A percentile compares a stretch with the other conserved stretches of the same genome.
Evolutionary conservation across 2,888 invertebrate genomes (phyloP).

Genomic region (Pteria penguin): DNA sequence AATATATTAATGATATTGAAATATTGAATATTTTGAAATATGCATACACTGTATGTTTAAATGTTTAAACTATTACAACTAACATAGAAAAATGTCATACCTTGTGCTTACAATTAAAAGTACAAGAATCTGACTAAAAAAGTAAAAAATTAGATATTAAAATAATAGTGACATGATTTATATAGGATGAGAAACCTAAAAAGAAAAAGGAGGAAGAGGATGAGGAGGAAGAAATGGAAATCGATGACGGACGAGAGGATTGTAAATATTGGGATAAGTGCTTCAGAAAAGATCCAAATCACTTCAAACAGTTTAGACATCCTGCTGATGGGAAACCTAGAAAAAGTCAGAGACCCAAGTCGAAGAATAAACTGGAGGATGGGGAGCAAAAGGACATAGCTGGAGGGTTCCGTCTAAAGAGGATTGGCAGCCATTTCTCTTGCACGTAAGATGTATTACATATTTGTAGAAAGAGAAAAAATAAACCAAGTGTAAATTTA

Average conservation of each 20-base stretch:
- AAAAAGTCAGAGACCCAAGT: conserved; percentile 48
- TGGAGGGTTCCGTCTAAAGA: conserved; percentile 66
- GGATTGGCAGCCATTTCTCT: conserved; percentile 66
- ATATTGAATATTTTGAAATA: too few relatives aligned
- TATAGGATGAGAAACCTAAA: neutral
- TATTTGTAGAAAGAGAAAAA: neutral
- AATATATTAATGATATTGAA: too few relatives aligned
- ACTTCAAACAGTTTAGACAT: conserved; percentile 84
- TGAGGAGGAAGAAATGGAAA: conserved; percentile 13
- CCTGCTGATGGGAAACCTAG: conserved; percentile 82
- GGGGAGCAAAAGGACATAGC: conserved; percentile 64
- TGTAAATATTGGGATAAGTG: conserved; percentile 86
- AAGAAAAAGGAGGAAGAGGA: conserved; percentile 7
- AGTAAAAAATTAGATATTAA: too few relatives aligned
- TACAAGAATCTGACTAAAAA: too few relatives aligned
- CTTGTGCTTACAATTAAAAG: too few relatives aligned
- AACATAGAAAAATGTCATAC: too few relatives aligned
- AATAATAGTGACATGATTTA: neutral
- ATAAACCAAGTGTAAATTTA: neutral
- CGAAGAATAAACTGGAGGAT: conserved; percentile 63
- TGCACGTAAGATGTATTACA: conserved; percentile 69
- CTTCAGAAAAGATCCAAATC: conserved; percentile 84
- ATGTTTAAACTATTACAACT: too few relatives aligned
- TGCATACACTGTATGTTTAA: too few relatives aligned
- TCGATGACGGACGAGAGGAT: conserved; percentile 45